Conservation (phyloP, 2,797 vertebrate genomes). For the Esox lucius region DNA sequence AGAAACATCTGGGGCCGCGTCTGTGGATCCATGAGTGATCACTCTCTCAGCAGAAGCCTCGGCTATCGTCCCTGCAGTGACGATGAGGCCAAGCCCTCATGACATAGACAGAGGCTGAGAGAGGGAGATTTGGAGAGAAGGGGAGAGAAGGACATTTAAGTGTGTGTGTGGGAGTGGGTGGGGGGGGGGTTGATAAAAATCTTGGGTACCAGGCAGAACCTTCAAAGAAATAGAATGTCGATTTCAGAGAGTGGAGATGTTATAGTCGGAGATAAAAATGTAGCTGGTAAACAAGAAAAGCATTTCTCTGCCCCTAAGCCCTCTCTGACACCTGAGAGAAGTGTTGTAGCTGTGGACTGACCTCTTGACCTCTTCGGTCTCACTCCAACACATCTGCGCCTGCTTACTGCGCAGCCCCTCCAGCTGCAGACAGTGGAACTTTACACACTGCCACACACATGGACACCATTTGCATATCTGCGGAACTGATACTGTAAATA, state of each 20-base stretch:
- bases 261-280: background rate
- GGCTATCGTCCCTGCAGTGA: background rate
- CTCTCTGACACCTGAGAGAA: conserved; percentile 9
- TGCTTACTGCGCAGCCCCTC: background rate
- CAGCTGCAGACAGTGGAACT: background rate
- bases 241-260: background rate
- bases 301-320: background rate
- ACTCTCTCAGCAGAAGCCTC: conserved; percentile 1
- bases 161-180: background rate
- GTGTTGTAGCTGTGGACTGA: no score
- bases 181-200: background rate
- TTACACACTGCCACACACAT: background rate
- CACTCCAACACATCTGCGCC: conserved; percentile 1
- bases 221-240: background rate
- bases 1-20: background rate
- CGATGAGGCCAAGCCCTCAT: background rate
- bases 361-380: background rate
- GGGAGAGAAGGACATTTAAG: background rate
- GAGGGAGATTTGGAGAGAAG: background rate
- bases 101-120: background rate
- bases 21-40: background rate
- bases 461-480: conserved; percentile 18
- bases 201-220: no score
- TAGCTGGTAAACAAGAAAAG: background rate
- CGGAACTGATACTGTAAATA: conserved; percentile 25